Base-by-base conservation (phyloP, 1,140 invertebrate genomes). In the Latrodectus geometricus region DNA sequence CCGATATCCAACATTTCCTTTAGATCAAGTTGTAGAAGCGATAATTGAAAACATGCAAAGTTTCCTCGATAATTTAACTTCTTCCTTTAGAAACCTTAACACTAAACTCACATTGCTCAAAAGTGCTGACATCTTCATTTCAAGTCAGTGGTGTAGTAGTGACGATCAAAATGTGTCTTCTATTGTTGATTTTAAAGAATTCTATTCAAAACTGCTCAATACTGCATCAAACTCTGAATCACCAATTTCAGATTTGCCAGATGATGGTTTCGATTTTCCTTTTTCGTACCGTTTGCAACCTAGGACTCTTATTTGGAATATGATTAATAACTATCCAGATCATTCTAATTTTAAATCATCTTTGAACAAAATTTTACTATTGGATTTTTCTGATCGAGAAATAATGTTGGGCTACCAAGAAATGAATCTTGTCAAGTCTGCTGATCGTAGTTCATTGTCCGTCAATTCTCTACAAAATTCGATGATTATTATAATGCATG, bases 401-500 rank as follows among this genome's bases (percentile, higher is more conserved):
- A 61, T 61, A 14, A 11, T 70, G 48, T 21, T 52, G 23, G 78
- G 78, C 2, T 70, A 80, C n/a, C 3, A 20, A 9, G 66, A 80
- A 52, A 70, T 70, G 50, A 80, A 80, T 48, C 20, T 69, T 35
- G 50, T 80, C 21, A 80, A 80, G 35, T 70, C 78, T 3, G 66
- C 15, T 70, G 78, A 70, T 15, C 48, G 78, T 5, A 49, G n/a
- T 9, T 52, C 48, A 20, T 17, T 80, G 15, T 80, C 78, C 3
- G 49, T 80, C 5, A 15, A 21, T 50, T 80, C 78, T 7, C 35
- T 80, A 14, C 78, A 80, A 80, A 7, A 17, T 56, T 80, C 68
- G 4, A 80, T 80, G 78, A 70, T 80, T 35, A 72, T 80, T 14
- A 11, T 52, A 8, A 80, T 80, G 65, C 65, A 80, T 54, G 78